Base-by-base conservation (phyloP, 2,797 vertebrate species). In the Malacoraja senta region DNA sequence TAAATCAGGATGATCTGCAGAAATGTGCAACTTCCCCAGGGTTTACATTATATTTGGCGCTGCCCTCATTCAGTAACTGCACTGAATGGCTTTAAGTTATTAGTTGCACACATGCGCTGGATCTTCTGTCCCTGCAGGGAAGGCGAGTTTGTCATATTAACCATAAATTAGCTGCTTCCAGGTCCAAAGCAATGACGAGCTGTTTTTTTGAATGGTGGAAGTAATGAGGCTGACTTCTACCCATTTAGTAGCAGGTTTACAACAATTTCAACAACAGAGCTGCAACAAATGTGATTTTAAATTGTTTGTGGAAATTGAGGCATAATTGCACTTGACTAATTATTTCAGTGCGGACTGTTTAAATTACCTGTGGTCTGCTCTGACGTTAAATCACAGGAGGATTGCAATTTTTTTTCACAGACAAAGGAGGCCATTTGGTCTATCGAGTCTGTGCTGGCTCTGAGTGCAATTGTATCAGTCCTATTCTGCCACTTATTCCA, bases 1-100 rank as follows among this genome's bases (percentile, higher is more conserved):
- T 29, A 29, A 92, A 74, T 76, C 90, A 92, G 71, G 90, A 53
- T 58, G 12, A 58, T 76, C 38, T 53, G 68, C 72, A 61, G 83
- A 44, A 83, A 44, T 63, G 12, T 44, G 38, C 35, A 44, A 38
- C 44, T 92, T 92, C 71, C 71, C 90, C 3, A 24, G 90, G 71
- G 90, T 76, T 76, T 53, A 58, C 26, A 26, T 74, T 74, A 92
- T 92, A 76, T 92, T 92, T 92, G 65, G 90, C 53, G 38, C 38
- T 76, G 71, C 90, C 38, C 90, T 74, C 68, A 92, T 53, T 92
- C 90, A 53, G 71, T 58, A 29, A 38, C 72, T 76, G 38, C 72
- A 72, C 65, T 91, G 68, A 91, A 91, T 91, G 68, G 90, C 90
- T 74, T 92, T 76, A 92, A 53, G 76, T 92, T 92, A 76, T 38